phyloP scores from a whole-genome alignment of 2,888 invertebrate species.

The Platycheirus rosarum region DNA sequence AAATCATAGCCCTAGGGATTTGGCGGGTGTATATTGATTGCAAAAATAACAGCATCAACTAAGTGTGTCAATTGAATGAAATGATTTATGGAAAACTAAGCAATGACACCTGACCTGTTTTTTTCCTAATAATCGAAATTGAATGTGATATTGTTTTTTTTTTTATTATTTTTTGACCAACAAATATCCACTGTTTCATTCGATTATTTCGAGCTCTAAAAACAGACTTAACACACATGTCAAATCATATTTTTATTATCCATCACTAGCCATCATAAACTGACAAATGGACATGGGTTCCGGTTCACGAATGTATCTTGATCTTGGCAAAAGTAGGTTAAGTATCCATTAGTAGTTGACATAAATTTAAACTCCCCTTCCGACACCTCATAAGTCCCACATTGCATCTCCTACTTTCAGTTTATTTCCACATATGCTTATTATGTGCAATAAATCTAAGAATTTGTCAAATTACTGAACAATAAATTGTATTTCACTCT shows the following conservation, averaged over 20 bases:
- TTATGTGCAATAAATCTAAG: slow-evolving; percentile 57
- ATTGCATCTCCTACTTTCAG: slow-evolving; percentile 21
- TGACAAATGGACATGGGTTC: background rate
- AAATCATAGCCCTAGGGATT: slow-evolving; percentile 42
- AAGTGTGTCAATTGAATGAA: slow-evolving; percentile 41
- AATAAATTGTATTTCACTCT: slow-evolving; percentile 41
- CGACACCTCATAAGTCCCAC: slow-evolving; percentile 52
- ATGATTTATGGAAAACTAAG: slow-evolving; percentile 42
- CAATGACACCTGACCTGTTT: background rate
- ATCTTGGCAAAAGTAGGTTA: slow-evolving; percentile 52
- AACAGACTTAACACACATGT: too few relatives aligned
- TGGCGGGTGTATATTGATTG: slow-evolving; percentile 5
- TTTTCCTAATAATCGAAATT: background rate
- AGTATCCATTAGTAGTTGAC: slow-evolving; percentile 45
- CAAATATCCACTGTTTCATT: too few relatives aligned
- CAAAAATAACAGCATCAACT: background rate
- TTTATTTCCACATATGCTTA: slow-evolving; percentile 16
- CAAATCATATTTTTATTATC: too few relatives aligned
- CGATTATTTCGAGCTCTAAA: background rate
- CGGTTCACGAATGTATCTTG: too few relatives aligned
- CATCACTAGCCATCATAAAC: background rate
- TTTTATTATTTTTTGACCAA: too few relatives aligned
- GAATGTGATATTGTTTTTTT: background rate
- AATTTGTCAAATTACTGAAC: slow-evolving; percentile 59
- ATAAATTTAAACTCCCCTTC: slow-evolving; percentile 66